Evolutionary conservation across 2,797 vertebrate species (phyloP), one percentile per base, ranked within the genome.

Genomic region (Leuciscus waleckii): DNA sequence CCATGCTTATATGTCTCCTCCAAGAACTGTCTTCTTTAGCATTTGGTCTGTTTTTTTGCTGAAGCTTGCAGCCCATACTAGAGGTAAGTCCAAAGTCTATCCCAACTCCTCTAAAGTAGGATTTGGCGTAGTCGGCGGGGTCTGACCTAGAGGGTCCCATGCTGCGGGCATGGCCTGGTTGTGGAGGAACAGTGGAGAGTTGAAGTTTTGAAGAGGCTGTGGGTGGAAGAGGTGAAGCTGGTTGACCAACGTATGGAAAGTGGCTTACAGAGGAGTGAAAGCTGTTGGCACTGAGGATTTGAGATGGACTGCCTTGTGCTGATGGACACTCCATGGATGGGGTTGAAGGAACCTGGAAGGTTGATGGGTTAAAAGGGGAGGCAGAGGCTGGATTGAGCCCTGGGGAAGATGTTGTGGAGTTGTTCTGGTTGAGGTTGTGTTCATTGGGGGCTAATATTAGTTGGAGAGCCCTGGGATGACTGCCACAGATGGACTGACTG

Each of bases 1-100:
- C 97, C 86, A 95, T 93, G 91, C 97, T 98, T 91, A 97, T 93
- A 89, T 97, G 95, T 94, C 97, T 97, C 92, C 96, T 96, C 96
- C 97, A 97, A 3, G 94, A 87, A 51, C 94, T 93, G 88, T 98
- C 96, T 84, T 96, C 95, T 86, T 95, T 95, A 4, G 91, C 87
- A 84, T 86, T 93, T 76, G 93, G 87, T 88, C 93, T 94, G 63
- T 87, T 90, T 87, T 49, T 87, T 58, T 92, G 90, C 92, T 93
- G 89, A 37, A 78, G 76, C 32, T 88, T 80, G 63, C 70, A 74
- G 58, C 43, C 51, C 82, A 81, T 14, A 67, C 70, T 51, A 80
- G 71, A 17, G 67, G 82, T 32, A 51, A 83, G 81, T 16, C 86
- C 83, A 74, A 90, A 80, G 93, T 89, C 89, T 21, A 91, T 94